Evolutionary conservation across 2,797 vertebrate genomes (phyloP), one percentile per base, ranked within the genome.

Genomic region (Notolepis coatsorum): DNA sequence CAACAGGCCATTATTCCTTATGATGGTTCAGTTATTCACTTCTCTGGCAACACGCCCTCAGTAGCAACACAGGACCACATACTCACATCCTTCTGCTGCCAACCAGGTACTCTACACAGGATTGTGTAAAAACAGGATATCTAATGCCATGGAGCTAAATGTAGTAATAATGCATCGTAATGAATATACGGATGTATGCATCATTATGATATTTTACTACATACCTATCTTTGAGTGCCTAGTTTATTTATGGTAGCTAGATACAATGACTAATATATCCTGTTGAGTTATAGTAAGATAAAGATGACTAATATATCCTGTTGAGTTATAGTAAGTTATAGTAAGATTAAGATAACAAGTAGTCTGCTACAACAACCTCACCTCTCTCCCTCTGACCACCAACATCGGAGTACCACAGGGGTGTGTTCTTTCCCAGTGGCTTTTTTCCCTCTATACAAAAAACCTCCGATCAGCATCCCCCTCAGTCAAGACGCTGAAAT

Each of bases 81-180:
- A 12, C 39, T 6, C 9, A 38, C 24, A 75, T 65, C 71, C 67
- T 57, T 61, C 6, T 57, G 15, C 30, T 57, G 70, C 49, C 31
- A 24, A 33, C 30, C 25, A 63, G 65, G 74, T 81, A 64, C 57
- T 81, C 35, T 52, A 73, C 80, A 71, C 80, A 71, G 49, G 43
- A 65, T 87, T 84, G 41, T 68, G 43, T 72, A n/a, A 42, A 68
- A 72, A 81, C 76, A 87, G 80, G 86, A 84, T 66, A 18, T 85
- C 79, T 1, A 1, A 18, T 39, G 61, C 25, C 33, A 62, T 30
- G 33, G 2, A 3, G 24, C 50, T 50, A 27, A 3, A 54, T 17
- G 9, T 56, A 21, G 13, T 17, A 23, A 37, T 25, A 7, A 37
- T 25, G 6, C 57, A 59, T 37, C 45, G 52, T 33, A 75, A 69